Evolutionary conservation across 1,140 invertebrate genomes (phyloP).

Genomic region (Spodoptera frugiperda): DNA sequence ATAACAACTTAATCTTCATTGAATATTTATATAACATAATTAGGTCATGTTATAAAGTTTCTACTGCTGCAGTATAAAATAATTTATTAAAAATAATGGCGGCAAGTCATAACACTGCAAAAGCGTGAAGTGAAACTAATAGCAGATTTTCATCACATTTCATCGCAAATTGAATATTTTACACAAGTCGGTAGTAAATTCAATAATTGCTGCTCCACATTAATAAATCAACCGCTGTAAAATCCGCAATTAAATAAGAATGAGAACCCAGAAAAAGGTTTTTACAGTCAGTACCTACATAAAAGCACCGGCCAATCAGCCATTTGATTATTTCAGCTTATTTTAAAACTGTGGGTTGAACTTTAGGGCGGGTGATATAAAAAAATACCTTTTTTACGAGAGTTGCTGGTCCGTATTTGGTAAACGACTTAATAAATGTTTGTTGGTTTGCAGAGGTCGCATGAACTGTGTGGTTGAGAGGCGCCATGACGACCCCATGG

Average conservation of each 20-base stretch:
- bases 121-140: slow-evolving; percentile 26
- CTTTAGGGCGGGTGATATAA: not conserved
- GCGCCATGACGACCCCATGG: slow-evolving; percentile 89
- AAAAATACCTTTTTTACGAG: not conserved
- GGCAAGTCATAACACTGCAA: slow-evolving; percentile 9
- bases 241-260: slow-evolving; percentile 31
- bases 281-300: slow-evolving; percentile 24
- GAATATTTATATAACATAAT: slow-evolving; percentile 1
- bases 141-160: slow-evolving; percentile 21
- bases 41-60: slow-evolving; percentile 21
- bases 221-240: slow-evolving; percentile 4
- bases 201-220: slow-evolving; percentile 11
- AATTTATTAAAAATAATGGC: slow-evolving; percentile 17
- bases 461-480: slow-evolving; percentile 96
- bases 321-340: slow-evolving; percentile 34
- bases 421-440: not conserved
- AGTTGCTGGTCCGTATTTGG: not conserved
- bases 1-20: not conserved
- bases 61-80: not conserved
- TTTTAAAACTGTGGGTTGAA: slow-evolving; percentile 4
- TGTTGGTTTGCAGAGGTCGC: slow-evolving; percentile 80
- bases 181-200: slow-evolving; percentile 13
- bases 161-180: not conserved
- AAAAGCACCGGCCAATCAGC: slow-evolving; percentile 30
- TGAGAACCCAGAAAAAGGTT: slow-evolving; percentile 33